Base-by-base conservation (phyloP, 2,888 invertebrate genomes). In the Lochmaea capreae region DNA sequence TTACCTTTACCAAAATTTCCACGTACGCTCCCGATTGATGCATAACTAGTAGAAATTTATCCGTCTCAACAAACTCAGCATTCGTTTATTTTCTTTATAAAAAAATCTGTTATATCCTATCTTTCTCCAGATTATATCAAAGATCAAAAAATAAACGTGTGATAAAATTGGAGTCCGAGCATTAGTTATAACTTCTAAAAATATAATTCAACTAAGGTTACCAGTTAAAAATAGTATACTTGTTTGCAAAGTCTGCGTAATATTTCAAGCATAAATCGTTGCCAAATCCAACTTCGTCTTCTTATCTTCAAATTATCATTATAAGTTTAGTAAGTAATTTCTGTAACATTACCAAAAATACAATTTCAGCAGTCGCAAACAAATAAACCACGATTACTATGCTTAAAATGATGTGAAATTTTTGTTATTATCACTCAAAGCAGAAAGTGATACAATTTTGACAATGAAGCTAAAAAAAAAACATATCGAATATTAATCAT, bases 171-270 rank as follows among this genome's bases (percentile, higher is more conserved):
- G 54, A 54, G 6, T 54, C 18, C 18, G 54, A 54, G 18, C 54
- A 54, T 54, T 54, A 54, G 54, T 54, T 54, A 18, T 18, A 54
- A 54, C 18, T 54, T 54, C 54, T 54, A 54, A 54, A 54, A 54
- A 54, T 54, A 54, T 54, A 54, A 18, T 54, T 54, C 18, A 18
- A 54, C 54, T 54, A 54, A 54, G 54, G 54, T 54, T 54, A 54
- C 54, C 18, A 10, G 18, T 10, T 54, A 54, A 16, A 54, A 54
- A 54, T 54, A 54, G 18, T 54, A 10, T 18, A 54, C 18, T 54
- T 54, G 54, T 54, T 54, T 18, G 54, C 54, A 18, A 54, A 54
- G 18, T 54, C 54, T 54, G 54, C 16, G 54, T 54, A 54, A 54
- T 54, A 54, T 54, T 54, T 54, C 10, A 54, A 54, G 54, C 16